Evolutionary conservation across 2,888 invertebrate genomes (phyloP).

Genomic region (Pristionchus maxplancki): DNA sequence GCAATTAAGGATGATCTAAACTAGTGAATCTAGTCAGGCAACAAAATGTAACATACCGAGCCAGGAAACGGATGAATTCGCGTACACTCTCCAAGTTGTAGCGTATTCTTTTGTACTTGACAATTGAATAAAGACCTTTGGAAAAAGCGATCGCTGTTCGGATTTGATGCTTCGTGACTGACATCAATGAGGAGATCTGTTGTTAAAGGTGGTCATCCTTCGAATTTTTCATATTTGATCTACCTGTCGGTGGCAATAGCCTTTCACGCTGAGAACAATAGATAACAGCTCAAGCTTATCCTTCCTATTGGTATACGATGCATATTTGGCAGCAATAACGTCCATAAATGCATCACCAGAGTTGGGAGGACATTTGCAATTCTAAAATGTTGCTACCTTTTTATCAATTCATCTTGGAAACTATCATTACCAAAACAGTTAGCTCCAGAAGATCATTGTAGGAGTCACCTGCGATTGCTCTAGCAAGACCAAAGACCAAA

Average conservation of each 20-base stretch:
- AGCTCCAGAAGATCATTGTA: no score
- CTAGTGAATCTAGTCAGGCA: background rate
- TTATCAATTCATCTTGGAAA: no score
- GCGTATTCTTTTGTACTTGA: background rate
- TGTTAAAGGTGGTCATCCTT: background rate
- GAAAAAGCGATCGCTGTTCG: background rate
- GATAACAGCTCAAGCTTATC: background rate
- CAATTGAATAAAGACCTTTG: background rate
- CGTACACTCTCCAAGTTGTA: background rate
- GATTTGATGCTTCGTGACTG: background rate
- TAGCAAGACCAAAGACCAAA: background rate
- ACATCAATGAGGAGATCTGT: background rate
- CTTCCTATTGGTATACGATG: background rate
- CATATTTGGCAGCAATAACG: background rate
- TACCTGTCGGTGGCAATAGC: background rate
- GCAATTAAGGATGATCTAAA: background rate
- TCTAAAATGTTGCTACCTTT: no score
- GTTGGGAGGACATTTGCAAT: no score
- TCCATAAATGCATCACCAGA: no score
- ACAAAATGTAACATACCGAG: background rate
- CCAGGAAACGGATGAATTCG: background rate
- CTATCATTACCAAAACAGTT: no score
- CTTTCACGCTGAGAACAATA: background rate
- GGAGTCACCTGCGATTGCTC: background rate
- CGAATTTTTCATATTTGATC: background rate